Base-by-base conservation (phyloP, 2,113 vertebrate genomes). In the Paracanthobrama guichenoti region DNA sequence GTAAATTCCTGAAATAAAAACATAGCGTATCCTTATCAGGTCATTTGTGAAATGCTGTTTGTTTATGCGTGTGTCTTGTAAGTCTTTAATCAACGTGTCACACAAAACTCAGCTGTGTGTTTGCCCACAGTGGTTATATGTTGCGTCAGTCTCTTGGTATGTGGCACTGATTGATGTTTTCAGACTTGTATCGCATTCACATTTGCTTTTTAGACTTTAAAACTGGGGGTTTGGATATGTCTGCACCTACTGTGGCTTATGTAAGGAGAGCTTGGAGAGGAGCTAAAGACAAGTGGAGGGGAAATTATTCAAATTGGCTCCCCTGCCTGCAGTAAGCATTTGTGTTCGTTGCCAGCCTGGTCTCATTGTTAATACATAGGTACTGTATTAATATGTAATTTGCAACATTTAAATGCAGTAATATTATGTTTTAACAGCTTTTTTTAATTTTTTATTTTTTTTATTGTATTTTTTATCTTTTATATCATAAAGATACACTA, bases 241-340 rank as follows among this genome's bases (percentile, higher is more conserved):
- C 75, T 83, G 12, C 72, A 79, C 71, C 48, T 86, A 66, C 60
- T 83, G 9, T 79, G 48, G 77, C 60, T 91, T 90, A 90, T 39
- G 26, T 90, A 92, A 92, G 75, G 28, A 28, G 81, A 74, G 82
- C 81, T 86, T 10, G 44, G 83, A 85, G 83, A 82, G 86, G 31
- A 83, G 26, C 26, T 83, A 82, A 83, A 88, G 84, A 87, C 88
- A 73, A 81, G 77, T 39, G 44, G 60, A 78, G 77, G 46, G 85
- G 86, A 86, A 46, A 50, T 77, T 66, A 77, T 78, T 83, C 31
- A 24, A 76, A 79, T 79, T 50, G 84, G 83, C 74, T 84, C 46
- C 50, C 46, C 5, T 77, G 72, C 73, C 59, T 24, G 26, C 73
- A 55, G 35, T 77, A 46, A 67, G 35, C 42, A 48, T 82, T 60